Evolutionary conservation across 2,888 invertebrate species (phyloP).

Genomic region (Chydorus sphaericus): DNA sequence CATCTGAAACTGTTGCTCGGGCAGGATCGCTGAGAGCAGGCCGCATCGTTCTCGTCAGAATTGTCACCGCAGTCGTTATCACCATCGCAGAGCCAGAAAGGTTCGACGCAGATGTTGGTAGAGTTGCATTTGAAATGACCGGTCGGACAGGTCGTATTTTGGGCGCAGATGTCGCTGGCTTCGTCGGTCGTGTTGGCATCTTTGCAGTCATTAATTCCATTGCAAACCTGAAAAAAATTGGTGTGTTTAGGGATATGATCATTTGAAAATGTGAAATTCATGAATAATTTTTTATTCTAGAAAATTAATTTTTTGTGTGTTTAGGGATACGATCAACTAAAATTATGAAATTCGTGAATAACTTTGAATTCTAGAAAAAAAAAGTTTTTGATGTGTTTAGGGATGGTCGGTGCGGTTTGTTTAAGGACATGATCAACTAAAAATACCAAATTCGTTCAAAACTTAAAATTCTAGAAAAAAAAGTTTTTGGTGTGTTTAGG

Average conservation of each 20-base stretch:
- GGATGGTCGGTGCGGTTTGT: no score
- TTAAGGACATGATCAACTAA: no score
- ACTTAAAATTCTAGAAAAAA: no score
- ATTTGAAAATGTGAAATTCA: no score
- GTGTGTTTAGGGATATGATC: no score
- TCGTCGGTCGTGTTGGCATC: slow-evolving; percentile 84
- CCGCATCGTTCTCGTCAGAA: slow-evolving; percentile 58
- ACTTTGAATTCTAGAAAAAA: no score
- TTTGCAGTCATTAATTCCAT: slow-evolving; percentile 86
- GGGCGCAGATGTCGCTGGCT: slow-evolving; percentile 70
- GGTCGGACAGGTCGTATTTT: slow-evolving; percentile 73
- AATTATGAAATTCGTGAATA: no score
- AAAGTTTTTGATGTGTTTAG: no score
- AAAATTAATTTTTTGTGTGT: neutral
- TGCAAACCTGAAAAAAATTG: slow-evolving; percentile 44
- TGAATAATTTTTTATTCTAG: no score
- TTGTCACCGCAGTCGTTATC: slow-evolving; percentile 94
- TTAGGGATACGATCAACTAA: neutral
- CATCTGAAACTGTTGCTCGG: slow-evolving; percentile 81
- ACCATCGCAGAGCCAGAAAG: slow-evolving; percentile 78
- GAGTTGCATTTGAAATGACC: slow-evolving; percentile 85
- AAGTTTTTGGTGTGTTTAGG: no score
- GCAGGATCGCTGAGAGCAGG: slow-evolving; percentile 75
- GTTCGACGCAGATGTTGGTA: slow-evolving; percentile 92
- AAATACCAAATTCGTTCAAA: no score